These are phyloP conservation scores for Habroteleia sp. DNA, from an alignment of 2,888 invertebrate genomes.

Conservation along the genomic window DNA sequence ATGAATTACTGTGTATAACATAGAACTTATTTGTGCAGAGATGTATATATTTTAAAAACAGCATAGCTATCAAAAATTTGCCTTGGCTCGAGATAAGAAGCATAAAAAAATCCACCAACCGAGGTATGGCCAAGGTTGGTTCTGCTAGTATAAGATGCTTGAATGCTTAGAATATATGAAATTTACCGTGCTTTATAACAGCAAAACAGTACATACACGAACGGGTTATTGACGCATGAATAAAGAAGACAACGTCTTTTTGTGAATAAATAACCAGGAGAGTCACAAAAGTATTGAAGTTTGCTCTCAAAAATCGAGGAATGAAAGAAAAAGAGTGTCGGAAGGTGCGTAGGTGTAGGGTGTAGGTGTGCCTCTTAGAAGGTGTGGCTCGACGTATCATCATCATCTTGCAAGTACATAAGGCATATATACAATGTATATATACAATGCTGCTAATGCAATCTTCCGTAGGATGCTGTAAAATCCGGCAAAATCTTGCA, in stretches of 20 bases:
- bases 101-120: constrained; percentile 24
- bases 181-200: constrained; percentile 50
- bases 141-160: constrained; percentile 6
- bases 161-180: constrained; percentile 50
- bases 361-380: constrained; percentile 53
- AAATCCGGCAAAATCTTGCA: constrained; percentile 40
- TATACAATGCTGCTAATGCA: constrained; percentile 46
- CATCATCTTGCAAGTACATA: constrained; percentile 35
- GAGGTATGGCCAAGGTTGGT: constrained; percentile 13
- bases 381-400: constrained; percentile 56
- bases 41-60: no score
- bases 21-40: no score
- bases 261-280: constrained; percentile 59
- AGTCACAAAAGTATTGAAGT: constrained; percentile 22
- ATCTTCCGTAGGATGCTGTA: constrained; percentile 25
- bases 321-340: constrained; percentile 40
- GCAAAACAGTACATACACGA: constrained; percentile 38
- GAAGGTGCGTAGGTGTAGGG: constrained; percentile 63
- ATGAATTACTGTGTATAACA: no score
- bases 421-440: no score
- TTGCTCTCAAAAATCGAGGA: constrained; percentile 32
- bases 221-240: constrained; percentile 54
- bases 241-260: constrained; percentile 50
- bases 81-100: background rate
- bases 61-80: constrained; percentile 30